A percentile compares a stretch with the other conserved stretches of the same genome.
Conservation (phyloP, 2,888 invertebrate species). For the Lepidocyrtinus sp. region DNA sequence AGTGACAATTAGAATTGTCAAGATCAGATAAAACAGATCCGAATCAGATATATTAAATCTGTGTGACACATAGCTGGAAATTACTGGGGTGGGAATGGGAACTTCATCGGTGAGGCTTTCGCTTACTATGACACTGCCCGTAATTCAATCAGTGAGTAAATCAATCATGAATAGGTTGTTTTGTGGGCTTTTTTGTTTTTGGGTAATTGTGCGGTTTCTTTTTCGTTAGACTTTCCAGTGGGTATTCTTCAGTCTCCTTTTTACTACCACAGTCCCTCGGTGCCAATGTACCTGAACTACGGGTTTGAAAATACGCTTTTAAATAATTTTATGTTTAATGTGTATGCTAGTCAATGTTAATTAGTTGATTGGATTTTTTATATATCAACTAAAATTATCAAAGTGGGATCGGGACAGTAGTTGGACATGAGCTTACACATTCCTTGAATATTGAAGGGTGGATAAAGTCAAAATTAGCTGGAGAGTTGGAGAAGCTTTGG, state of each 20-base stretch:
- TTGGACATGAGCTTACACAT: conserved; percentile 62
- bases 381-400: too few relatives aligned
- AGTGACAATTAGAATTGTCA: too few relatives aligned
- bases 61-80: too few relatives aligned
- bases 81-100: conserved; percentile 23
- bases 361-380: too few relatives aligned
- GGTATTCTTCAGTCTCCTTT: conserved; percentile 62
- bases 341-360: too few relatives aligned
- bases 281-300: conserved; percentile 52
- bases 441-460: conserved; percentile 62
- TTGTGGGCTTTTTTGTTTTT: too few relatives aligned
- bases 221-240: conserved; percentile 58
- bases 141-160: conserved; percentile 60
- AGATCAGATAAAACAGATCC: too few relatives aligned
- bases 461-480: conserved; percentile 54
- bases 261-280: conserved; percentile 49
- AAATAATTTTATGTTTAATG: too few relatives aligned
- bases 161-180: too few relatives aligned
- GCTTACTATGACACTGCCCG: conserved; percentile 65
- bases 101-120: conserved; percentile 51
- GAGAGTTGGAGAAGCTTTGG: conserved; percentile 50
- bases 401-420: conserved; percentile 59
- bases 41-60: too few relatives aligned
- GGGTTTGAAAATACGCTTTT: too few relatives aligned
- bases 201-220: too few relatives aligned